A percentile compares a stretch with the other conserved stretches of the same genome.
Conservation (phyloP, 2,797 vertebrate species). For the Darevskia nairensis region DNA sequence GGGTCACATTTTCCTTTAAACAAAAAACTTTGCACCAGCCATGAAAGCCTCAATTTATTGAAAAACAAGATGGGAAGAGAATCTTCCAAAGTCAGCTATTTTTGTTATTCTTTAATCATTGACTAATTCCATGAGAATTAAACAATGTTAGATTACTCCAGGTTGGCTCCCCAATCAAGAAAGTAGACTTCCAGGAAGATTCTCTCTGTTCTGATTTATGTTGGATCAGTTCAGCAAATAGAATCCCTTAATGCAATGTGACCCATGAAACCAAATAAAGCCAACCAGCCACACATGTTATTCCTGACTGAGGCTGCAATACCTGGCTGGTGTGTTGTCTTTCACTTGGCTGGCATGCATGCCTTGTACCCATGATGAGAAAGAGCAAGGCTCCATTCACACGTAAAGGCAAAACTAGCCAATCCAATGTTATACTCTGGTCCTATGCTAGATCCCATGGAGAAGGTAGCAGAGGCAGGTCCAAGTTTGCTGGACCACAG, state of each 20-base stretch:
- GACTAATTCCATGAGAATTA: slow-evolving; percentile 60
- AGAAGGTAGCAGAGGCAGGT: too few relatives aligned
- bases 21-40: background rate
- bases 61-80: slow-evolving; percentile 37
- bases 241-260: background rate
- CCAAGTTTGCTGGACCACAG: too few relatives aligned
- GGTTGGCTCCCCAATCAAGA: slow-evolving; percentile 35
- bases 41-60: background rate
- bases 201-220: background rate
- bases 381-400: background rate
- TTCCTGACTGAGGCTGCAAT: background rate
- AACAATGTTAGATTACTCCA: slow-evolving; percentile 45
- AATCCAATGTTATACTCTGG: too few relatives aligned
- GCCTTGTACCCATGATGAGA: background rate
- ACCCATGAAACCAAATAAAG: background rate
- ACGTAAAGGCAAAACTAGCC: too few relatives aligned
- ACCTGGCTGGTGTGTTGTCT: background rate
- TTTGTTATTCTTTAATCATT: slow-evolving; percentile 42
- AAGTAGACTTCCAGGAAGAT: background rate
- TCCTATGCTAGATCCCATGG: too few relatives aligned
- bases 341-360: background rate
- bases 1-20: background rate
- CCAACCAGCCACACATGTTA: background rate
- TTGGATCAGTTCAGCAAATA: background rate
- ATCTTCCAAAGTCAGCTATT: slow-evolving; percentile 60